phyloP scores from a whole-genome alignment of 2,113 vertebrate species.

The Anoura caudifer region DNA sequence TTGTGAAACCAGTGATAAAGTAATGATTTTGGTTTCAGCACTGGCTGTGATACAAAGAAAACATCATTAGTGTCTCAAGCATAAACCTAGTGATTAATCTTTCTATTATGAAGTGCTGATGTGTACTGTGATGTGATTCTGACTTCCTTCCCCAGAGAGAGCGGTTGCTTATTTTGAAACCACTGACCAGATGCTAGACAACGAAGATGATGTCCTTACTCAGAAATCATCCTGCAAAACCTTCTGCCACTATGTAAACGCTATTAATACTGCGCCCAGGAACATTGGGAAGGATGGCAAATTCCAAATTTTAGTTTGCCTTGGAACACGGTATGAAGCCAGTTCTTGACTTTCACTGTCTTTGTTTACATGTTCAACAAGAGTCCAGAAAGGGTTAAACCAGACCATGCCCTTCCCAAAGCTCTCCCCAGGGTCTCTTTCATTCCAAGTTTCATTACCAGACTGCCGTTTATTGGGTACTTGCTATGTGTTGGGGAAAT shows the following conservation, averaged over 20 bases:
- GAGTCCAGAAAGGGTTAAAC: neutral
- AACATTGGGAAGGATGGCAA: constrained; percentile 98
- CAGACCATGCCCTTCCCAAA: neutral
- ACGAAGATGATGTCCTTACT: constrained; percentile 84
- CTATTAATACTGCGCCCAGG: constrained; percentile 91
- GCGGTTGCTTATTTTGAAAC: constrained; percentile 91
- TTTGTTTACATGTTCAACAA: neutral
- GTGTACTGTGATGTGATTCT: neutral
- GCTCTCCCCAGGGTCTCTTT: neutral
- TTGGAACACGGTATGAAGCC: constrained; percentile 90
- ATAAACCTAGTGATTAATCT: neutral
- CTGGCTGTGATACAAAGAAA: neutral
- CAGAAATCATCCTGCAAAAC: constrained; percentile 86
- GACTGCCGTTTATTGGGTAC: neutral
- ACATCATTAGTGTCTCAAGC: neutral
- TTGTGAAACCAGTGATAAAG: constrained; percentile 2
- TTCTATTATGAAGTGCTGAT: neutral
- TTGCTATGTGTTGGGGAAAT: neutral
- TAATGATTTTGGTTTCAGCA: neutral
- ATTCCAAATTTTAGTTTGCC: constrained; percentile 96
- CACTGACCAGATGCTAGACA: constrained; percentile 90
- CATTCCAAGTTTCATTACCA: neutral
- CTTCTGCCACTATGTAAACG: constrained; percentile 92
- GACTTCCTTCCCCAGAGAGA: constrained; percentile 83
- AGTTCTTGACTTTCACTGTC: neutral